A percentile compares a stretch with the other conserved stretches of the same genome.
These are phyloP conservation scores for Hucho hucho DNA, from an alignment of 2,113 vertebrate genomes.

Conservation along the genomic window DNA sequence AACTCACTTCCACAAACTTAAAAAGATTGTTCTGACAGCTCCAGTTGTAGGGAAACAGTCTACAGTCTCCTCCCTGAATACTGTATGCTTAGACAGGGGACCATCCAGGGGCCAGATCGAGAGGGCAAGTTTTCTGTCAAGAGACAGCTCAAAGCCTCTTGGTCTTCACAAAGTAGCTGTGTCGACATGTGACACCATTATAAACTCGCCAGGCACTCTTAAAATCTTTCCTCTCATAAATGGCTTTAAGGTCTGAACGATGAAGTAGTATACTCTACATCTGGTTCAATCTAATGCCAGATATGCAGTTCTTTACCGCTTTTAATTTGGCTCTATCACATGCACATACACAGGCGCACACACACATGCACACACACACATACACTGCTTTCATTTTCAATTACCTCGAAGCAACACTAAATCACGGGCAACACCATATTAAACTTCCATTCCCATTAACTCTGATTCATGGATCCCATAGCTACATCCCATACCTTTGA, in stretches of 20 bases:
- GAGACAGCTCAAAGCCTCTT: constrained; percentile 35
- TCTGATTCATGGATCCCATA: not conserved
- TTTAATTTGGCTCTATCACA: not conserved
- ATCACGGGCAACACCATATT: not conserved
- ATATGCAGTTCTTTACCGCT: constrained; percentile 7
- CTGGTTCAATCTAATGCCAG: constrained; percentile 46
- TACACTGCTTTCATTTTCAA: too few species aligned
- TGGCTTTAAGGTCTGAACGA: constrained; percentile 33
- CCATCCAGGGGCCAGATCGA: constrained; percentile 22
- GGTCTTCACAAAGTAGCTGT: constrained; percentile 54
- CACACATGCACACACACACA: too few species aligned
- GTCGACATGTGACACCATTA: constrained; percentile 53
- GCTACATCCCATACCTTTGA: not conserved
- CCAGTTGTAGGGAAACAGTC: constrained; percentile 21
- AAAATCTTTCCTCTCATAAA: constrained; percentile 59
- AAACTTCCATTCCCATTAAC: not conserved
- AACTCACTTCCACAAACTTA: not conserved
- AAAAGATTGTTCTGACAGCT: not conserved
- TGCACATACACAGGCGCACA: constrained; percentile 28
- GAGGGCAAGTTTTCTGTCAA: constrained; percentile 36
- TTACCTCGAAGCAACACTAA: too few species aligned
- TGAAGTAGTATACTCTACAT: constrained; percentile 35
- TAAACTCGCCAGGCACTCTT: constrained; percentile 40
- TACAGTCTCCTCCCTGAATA: constrained; percentile 33
- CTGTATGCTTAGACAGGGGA: constrained; percentile 3